These are phyloP conservation scores for Folsomia candida DNA, from an alignment of 2,888 invertebrate genomes.

Conservation along the genomic window DNA sequence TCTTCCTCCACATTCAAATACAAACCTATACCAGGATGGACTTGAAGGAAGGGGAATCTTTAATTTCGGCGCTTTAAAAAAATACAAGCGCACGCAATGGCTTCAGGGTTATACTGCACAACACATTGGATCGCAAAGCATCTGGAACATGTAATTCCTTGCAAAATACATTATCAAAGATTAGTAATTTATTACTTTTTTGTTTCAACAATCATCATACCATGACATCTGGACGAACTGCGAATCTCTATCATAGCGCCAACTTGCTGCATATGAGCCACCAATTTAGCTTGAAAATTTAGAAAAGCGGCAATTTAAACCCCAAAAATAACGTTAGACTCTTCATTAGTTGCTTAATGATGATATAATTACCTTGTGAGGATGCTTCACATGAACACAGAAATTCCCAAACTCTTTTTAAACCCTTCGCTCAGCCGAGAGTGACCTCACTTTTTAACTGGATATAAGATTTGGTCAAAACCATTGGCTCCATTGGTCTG, in stretches of 20 bases:
- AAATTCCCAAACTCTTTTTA: conserved; percentile 98
- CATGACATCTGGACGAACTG: conserved; percentile 93
- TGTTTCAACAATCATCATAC: conserved; percentile 57
- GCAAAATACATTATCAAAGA: conserved; percentile 38
- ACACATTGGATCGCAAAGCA: conserved; percentile 92
- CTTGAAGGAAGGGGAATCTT: conserved; percentile 79
- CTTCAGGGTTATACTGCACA: conserved; percentile 94
- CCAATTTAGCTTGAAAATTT: conserved; percentile 69
- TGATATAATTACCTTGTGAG: conserved; percentile 74
- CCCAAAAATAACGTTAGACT: no score
- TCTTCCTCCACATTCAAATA: conserved; percentile 82
- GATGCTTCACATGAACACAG: conserved; percentile 99
- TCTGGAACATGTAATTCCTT: conserved; percentile 99
- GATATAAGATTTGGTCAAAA: conserved; percentile 90
- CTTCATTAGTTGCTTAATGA: not conserved
- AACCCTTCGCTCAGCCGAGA: conserved; percentile 89
- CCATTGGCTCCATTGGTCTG: conserved; percentile 78
- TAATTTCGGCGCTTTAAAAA: conserved; percentile 88
- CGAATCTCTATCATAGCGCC: conserved; percentile 81
- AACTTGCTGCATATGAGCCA: conserved; percentile 90
- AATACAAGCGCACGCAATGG: conserved; percentile 98
- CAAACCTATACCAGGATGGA: conserved; percentile 84
- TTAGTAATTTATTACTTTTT: conserved; percentile 5
- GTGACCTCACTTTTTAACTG: conserved; percentile 94
- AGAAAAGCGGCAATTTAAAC: conserved; percentile 35